Percentiles rank a stretch among this genome's conserved stretches.
These are phyloP conservation scores for Chiloscyllium punctatum DNA, from an alignment of 2,797 vertebrate species.

Conservation along the genomic window DNA sequence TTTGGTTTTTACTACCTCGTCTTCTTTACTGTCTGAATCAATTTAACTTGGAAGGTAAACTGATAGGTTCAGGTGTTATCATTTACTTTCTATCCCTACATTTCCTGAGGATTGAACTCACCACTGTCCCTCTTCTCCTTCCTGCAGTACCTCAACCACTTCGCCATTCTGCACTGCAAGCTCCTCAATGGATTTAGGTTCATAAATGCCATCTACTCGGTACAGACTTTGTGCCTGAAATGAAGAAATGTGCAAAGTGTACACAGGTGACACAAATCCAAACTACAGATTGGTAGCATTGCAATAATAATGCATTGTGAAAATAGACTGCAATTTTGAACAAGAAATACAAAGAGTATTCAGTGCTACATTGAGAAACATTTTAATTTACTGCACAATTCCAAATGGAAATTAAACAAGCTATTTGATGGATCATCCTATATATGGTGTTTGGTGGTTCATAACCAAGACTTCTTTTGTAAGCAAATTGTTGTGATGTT, in stretches of 20 bases:
- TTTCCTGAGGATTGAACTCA: slow-evolving; percentile 47
- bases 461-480: background rate
- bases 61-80: background rate
- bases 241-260: slow-evolving; percentile 28
- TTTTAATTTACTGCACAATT: background rate
- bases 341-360: background rate
- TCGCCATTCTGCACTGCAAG: slow-evolving; percentile 63
- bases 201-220: slow-evolving; percentile 69
- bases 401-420: background rate
- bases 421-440: background rate
- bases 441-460: background rate
- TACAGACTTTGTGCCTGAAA: slow-evolving; percentile 63
- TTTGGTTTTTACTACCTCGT: background rate
- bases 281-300: background rate
- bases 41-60: background rate
- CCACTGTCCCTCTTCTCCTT: slow-evolving; percentile 71
- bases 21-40: background rate
- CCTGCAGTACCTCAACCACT: slow-evolving; percentile 70
- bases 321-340: background rate
- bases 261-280: background rate
- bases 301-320: background rate
- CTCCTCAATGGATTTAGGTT: slow-evolving; percentile 58
- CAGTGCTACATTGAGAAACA: background rate
- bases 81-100: background rate
- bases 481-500: background rate